Base-by-base conservation (phyloP, 2,888 invertebrate genomes). In the Epiblema foenella region DNA sequence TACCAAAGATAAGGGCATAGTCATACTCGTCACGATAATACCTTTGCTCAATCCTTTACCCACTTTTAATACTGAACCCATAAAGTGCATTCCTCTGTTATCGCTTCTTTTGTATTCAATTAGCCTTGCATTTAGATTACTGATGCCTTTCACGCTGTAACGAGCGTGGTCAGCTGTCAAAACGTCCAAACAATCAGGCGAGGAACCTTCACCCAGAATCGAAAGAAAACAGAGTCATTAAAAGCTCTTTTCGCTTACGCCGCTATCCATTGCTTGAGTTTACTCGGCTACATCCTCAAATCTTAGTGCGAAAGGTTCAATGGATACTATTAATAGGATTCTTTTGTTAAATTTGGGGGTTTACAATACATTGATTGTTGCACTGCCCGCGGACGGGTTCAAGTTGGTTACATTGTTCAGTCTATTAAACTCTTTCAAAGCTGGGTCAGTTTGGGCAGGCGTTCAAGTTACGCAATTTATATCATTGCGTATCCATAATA, bases 111-210 rank as follows among this genome's bases (percentile, higher is more conserved):
- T 93, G 91, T 93, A 90, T 91, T 92, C 93, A 91, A 93, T 93
- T 93, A 93, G 92, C 91, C 88, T 90, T 91, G 91, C 89, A 89
- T 91, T 91, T 89, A 86, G 89, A 88, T 91, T 88, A 88, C 89
- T 79, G 90, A 88, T 90, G 88, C 91, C 93, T 91, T 91, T 91
- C 91, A 90, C 89, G 91, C 89, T 84, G 90, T 93, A 93, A 93
- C 93, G 86, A 93, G 90, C 88, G 82, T 89, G 93, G 93, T 92
- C 93, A 91, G 89, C 93, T 93, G 93, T 93, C 93, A 93, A 93
- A 90, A 90, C 83, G 89, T 93, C 93, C 90, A 91, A 93, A 93
- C 87, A 92, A 91, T 93, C 93, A 91, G 84, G 87, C 85, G 58
- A 49, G 81, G 77, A 78, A 77, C 78, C 80, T 78, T 73, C 78